Evolutionary conservation across 2,797 vertebrate species (phyloP), one percentile per base, ranked within the genome.

Genomic region (Phylloscopus collybita): DNA sequence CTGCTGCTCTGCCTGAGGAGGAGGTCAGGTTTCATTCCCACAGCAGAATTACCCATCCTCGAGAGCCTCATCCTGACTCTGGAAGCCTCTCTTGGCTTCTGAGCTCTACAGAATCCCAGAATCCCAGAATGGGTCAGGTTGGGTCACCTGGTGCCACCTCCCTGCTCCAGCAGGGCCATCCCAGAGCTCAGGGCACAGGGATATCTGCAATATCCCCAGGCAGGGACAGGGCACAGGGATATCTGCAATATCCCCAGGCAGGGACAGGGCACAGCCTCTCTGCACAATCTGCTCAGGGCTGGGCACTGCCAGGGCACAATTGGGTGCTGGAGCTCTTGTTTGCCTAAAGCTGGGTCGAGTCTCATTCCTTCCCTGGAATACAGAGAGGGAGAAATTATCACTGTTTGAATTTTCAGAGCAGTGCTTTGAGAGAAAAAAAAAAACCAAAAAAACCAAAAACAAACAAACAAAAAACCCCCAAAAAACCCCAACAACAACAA

Each of bases 111-210:
- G 54, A 34, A 22, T 53, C 45, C 13, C 66, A 71, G 26, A 40
- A 47, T 47, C 61, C 1, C 38, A 60, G 49, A 6, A 2, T 0
- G 2, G 67, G 17, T 34, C 20, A 25, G n/a, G 11, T 1, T 59
- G 67, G 51, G 6, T 29, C n/a, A 51, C 0, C 44, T 8, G 51
- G 59, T 59, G 32, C 2, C 50, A 27, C 44, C 51, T 51, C 67
- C 20, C 30, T 51, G 75, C 60, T 8, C 51, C 56, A 78, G 64
- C 64, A 53, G 62, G 72, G 72, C 71, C 57, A 50, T 9, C 36
- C 66, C 74, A 42, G 65, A 64, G 84, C 84, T 4, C 34, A 32
- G 21, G 57, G 59, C 74, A 79, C 84, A 64, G 36, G 8, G 32
- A 17, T 18, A 22, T 14, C 65, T 76, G 67, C 25, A 13, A 17